Evolutionary conservation across 37 sponge, comb jelly and placozoan species (phyloP).

Genomic region (Mnemiopsis leidyi): DNA sequence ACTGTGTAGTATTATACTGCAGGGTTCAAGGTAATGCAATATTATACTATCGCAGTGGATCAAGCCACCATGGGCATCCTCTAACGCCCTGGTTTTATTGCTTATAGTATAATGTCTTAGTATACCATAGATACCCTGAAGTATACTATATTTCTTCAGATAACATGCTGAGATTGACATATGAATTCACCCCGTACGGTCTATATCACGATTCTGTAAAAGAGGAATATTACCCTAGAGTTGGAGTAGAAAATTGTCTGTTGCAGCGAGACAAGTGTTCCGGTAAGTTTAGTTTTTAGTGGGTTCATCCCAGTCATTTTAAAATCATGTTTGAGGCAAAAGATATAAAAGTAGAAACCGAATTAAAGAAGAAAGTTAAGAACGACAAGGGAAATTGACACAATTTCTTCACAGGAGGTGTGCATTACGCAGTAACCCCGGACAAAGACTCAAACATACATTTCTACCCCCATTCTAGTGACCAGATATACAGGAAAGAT

Average conservation of each 20-base stretch:
- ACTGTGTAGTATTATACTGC: no score
- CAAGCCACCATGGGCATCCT: no score
- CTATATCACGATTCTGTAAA: neutral
- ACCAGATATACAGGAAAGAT: neutral
- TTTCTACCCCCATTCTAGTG: neutral
- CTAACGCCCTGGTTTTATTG: no score
- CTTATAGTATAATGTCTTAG: no score
- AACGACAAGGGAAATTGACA: no score
- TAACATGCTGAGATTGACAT: constrained; percentile 7
- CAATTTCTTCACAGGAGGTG: neutral
- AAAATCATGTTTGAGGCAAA: no score
- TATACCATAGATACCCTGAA: no score
- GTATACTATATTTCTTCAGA: constrained; percentile 2
- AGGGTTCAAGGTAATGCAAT: no score
- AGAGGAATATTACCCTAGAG: neutral
- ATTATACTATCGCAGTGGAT: no score
- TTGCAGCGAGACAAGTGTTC: neutral
- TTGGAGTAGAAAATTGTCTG: neutral
- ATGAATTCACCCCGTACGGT: constrained; percentile 4
- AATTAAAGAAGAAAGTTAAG: no score
- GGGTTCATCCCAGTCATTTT: no score
- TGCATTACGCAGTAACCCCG: neutral
- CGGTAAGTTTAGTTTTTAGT: neutral
- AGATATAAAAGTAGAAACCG: no score
- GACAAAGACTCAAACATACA: neutral